These are phyloP conservation scores for Anneissia japonica DNA, from an alignment of 35 echinoderm and acorn worm genomes.

Conservation along the genomic window DNA sequence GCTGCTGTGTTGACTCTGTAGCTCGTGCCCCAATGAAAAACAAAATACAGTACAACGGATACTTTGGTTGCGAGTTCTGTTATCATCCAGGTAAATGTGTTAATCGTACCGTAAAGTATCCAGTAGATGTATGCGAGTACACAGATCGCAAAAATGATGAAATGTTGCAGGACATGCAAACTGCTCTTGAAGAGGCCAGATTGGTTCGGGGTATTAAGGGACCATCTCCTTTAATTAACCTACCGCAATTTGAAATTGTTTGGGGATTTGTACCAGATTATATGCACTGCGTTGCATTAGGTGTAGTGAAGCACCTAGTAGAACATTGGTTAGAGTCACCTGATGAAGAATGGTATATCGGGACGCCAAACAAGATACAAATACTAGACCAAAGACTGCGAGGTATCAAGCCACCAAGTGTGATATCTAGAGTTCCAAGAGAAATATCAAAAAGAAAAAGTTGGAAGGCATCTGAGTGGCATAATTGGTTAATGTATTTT, in stretches of 20 bases:
- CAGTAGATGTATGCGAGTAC: constrained; percentile 66
- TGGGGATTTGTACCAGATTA: constrained; percentile 63
- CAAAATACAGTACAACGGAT: constrained; percentile 32
- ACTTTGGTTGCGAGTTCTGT: constrained; percentile 54
- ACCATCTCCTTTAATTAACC: constrained; percentile 33
- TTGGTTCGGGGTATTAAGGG: constrained; percentile 52
- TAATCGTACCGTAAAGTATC: constrained; percentile 48
- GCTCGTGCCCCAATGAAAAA: constrained; percentile 31
- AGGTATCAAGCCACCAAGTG: constrained; percentile 1
- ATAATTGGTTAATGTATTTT: constrained; percentile 48
- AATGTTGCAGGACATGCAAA: constrained; percentile 40
- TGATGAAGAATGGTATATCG: constrained; percentile 3
- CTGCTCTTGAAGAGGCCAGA: constrained; percentile 12
- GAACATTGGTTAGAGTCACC: constrained; percentile 40
- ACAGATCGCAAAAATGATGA: constrained; percentile 45
- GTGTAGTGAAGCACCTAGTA: constrained; percentile 37
- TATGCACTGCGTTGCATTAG: constrained; percentile 53
- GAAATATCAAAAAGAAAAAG: constrained; percentile 27
- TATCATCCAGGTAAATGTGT: constrained; percentile 57
- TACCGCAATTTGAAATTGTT: constrained; percentile 41
- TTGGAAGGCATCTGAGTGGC: constrained; percentile 70
- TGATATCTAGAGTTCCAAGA: constrained; percentile 27
- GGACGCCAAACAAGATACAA: neutral
- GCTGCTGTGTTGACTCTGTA: neutral
- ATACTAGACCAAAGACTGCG: neutral